Evolutionary conservation across 2,113 vertebrate species (phyloP), one percentile per base, ranked within the genome.

Genomic region (Pollachius pollachius): DNA sequence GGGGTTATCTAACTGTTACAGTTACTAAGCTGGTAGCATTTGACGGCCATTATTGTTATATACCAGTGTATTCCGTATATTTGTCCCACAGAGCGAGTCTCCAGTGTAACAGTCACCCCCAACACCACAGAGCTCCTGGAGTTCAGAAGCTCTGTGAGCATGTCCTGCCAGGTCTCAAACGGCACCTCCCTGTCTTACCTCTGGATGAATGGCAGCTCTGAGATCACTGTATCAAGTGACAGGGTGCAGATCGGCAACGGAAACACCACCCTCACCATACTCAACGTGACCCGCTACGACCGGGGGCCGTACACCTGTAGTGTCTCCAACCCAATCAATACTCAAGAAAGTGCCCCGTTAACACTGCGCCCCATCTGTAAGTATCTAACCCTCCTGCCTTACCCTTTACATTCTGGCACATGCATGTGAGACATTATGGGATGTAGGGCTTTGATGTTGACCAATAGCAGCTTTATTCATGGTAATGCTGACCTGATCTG

Each of bases 121-220:
- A 72, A 0, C 27, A 66, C 0, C 64, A 62, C 67, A 69, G 68
- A 83, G 23, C 34, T 89, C 37, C 6, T 75, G 19, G 79, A 88
- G 71, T 71, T 78, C 60, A 87, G 48, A 72, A 78, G 67, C 52
- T 83, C 81, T 3, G 79, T 85, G 34, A 21, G 17, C 30, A 77
- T 90, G 60, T 70, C 79, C 62, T 89, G 86, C 69, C 82, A 80
- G 8, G 41, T 48, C 68, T 81, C 80, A 15, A 76, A 65, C 61
- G 88, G 87, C 62, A 75, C 84, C 64, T 68, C 75, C 48, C 71
- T 25, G 6, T 76, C 78, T 19, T 87, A 81, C 73, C 57, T 30
- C 18, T 89, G 87, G 87, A 57, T 83, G 61, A 90, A 90, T 64
- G 3, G 67, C 71, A 87, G 80, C 81, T 83, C 81, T 75, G 72